Base-by-base conservation (phyloP, 35 echinoderm and acorn worm species). In the Chiridota heheva region DNA sequence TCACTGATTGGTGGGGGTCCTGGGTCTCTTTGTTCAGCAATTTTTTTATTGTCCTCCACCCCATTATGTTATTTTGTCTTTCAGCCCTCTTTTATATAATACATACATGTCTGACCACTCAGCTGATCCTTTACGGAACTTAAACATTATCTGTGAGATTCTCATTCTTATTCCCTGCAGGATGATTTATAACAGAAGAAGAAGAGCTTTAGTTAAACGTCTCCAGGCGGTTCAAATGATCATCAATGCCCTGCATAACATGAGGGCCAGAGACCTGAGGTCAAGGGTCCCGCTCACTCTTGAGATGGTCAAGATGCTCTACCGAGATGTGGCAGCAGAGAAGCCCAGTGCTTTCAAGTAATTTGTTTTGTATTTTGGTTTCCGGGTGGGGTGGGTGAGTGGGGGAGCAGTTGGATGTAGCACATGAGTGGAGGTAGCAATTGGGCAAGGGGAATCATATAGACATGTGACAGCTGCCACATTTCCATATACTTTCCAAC, bases 161-260 rank as follows among this genome's bases (percentile, higher is more conserved):
- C 7, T 47, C 39, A 47, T 43, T 75, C 24, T 44, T 46, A 6
- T 67, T 42, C 29, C 36, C 43, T 41, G 13, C 36, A 89, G 86
- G 40, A 43, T 89, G 66, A 57, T 71, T 53, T 89, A 73, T 36
- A 63, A 73, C 53, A 76, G 86, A 25, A 81, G 69, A 36, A 68
- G 68, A 56, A 71, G 58, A 51, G 25, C 65, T 29, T 8, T 89
- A 10, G n/a, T 81, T 24, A 66, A 89, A 81, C 83, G 39, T 69
- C 72, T 83, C 0, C 33, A 78, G 51, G 69, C 81, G 25, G 86
- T 98, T 26, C 70, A 88, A 36, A 80, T 84, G 40, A 18, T 98
- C 15, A 67, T 98, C 15, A 91, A 91, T 82, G 88, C 88, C 1
- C 73, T 98, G 37, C 95, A 98, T 69, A 98, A 89, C 67, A 89